Conservation (phyloP, 1,140 invertebrate genomes). For the Cydia splendana region DNA sequence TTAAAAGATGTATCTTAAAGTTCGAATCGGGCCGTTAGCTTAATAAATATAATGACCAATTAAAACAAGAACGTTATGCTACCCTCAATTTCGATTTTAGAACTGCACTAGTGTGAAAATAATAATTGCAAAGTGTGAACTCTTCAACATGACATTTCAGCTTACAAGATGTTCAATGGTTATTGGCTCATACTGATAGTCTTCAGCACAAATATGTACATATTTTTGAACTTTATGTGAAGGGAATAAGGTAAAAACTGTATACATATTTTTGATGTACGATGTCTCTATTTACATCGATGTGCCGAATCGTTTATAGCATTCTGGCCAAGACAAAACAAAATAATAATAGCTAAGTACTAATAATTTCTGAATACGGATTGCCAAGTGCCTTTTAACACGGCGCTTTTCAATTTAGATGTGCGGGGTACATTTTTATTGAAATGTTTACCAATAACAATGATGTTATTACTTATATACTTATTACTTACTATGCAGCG, state of each 20-base stretch:
- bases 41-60: too few species aligned
- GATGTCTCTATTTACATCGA: neutral
- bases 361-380: constrained; percentile 2
- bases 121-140: neutral
- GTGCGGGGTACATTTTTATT: neutral
- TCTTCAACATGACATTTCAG: neutral
- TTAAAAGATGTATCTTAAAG: too few species aligned
- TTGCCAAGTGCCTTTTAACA: neutral
- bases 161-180: neutral
- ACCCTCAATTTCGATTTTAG: neutral
- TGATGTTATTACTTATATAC: too few species aligned
- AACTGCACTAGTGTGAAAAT: neutral
- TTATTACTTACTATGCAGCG: too few species aligned
- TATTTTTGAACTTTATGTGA: neutral
- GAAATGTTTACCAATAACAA: constrained; percentile 6
- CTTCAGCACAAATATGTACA: neutral
- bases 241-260: neutral
- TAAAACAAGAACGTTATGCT: too few species aligned
- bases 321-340: constrained; percentile 7
- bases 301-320: neutral
- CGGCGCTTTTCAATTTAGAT: neutral
- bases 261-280: neutral
- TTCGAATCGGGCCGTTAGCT: too few species aligned
- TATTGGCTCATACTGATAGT: neutral
- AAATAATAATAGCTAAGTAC: neutral